Conservation (phyloP, 1,140 invertebrate species). For the Pollicipes pollicipes region DNA sequence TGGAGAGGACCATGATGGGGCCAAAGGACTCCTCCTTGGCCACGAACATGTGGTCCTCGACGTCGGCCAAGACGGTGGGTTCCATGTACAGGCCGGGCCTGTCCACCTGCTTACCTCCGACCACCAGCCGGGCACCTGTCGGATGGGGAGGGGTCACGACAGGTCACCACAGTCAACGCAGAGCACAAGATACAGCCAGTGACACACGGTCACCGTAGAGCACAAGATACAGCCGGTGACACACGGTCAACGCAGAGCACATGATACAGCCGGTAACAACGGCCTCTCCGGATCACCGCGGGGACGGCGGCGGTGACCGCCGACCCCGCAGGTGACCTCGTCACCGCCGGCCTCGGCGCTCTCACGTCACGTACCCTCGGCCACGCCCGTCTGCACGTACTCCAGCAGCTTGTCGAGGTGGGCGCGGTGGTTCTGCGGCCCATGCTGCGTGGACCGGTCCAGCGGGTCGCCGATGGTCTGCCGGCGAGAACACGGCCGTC, state of each 20-base stretch:
- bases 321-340: no score
- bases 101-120: conserved; percentile 58
- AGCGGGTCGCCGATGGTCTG: conserved; percentile 78
- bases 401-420: conserved; percentile 75
- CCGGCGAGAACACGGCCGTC: no score
- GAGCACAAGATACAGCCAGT: neutral
- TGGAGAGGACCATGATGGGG: conserved; percentile 87
- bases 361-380: conserved; percentile 39
- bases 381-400: conserved; percentile 40
- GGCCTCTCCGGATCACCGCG: no score
- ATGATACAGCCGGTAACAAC: no score
- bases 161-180: no score
- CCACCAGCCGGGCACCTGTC: conserved; percentile 46
- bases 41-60: conserved; percentile 76
- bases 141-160: no score
- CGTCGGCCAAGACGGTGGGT: conserved; percentile 78
- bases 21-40: conserved; percentile 91
- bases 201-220: no score
- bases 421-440: conserved; percentile 84
- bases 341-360: no score
- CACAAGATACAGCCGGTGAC: neutral
- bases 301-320: no score
- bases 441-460: conserved; percentile 67
- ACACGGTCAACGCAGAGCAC: no score
- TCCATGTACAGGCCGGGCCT: conserved; percentile 68